Percentiles rank a stretch among this genome's conserved stretches.
Conservation (phyloP, 2,888 invertebrate genomes). For the Ormia ochracea region DNA sequence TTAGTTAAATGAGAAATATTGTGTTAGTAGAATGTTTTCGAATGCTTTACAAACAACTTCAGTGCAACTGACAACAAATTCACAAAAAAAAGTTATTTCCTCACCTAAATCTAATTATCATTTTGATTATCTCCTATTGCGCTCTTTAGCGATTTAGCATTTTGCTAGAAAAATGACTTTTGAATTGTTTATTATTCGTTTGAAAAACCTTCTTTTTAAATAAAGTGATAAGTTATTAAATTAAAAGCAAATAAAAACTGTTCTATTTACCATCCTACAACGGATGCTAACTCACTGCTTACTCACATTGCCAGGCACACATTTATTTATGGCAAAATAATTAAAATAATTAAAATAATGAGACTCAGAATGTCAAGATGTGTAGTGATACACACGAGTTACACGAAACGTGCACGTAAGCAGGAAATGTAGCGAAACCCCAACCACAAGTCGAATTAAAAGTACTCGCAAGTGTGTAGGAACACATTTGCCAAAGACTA, state of each 20-base stretch:
- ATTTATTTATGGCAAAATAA: constrained; percentile 64
- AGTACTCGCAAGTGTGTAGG: not conserved
- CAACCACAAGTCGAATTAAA: too few species aligned
- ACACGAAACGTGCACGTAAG: not conserved
- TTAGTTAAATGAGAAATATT: too few species aligned
- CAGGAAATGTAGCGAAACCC: too few species aligned
- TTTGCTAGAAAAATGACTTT: too few species aligned
- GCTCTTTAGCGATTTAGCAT: too few species aligned
- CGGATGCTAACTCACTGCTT: not conserved
- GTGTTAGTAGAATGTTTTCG: too few species aligned
- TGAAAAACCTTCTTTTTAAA: not conserved
- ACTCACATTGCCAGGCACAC: not conserved
- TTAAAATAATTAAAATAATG: constrained; percentile 73
- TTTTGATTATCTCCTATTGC: too few species aligned
- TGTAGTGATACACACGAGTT: constrained; percentile 60
- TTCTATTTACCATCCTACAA: constrained; percentile 3
- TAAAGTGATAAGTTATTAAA: constrained; percentile 15
- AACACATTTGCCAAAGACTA: constrained; percentile 14
- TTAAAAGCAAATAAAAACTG: constrained; percentile 16
- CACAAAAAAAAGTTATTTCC: too few species aligned
- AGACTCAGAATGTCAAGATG: constrained; percentile 70
- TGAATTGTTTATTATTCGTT: too few species aligned
- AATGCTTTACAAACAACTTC: too few species aligned
- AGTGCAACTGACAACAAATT: too few species aligned
- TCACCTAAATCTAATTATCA: too few species aligned